Evolutionary conservation across 2,797 vertebrate species (phyloP), one percentile per base, ranked within the genome.

Genomic region (Eulemur rubriventer): DNA sequence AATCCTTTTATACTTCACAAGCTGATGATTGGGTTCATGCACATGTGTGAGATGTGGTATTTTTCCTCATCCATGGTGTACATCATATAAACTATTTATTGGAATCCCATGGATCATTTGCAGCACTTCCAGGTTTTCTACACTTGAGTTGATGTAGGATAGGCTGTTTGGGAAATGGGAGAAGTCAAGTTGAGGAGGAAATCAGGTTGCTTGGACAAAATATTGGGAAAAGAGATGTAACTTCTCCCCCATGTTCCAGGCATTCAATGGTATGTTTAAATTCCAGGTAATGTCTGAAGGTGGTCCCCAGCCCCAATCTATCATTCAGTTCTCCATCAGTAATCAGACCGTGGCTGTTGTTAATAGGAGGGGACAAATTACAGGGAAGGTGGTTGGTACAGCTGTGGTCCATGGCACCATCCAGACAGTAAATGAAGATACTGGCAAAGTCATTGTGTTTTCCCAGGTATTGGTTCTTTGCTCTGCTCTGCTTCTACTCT

Each of bases 251-350:
- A 41, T 30, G 38, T 46, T 63, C 30, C 10, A 38, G 57, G 81
- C 13, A 12, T 38, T 93, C 61, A 79, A 26, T 55, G 17, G 8
- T 94, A 30, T 93, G 48, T 92, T 97, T 91, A 38, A 76, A 82
- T 91, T 96, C 43, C 96, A 98, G 98, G 98, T 98, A 50, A 98
- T 98, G 97, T 98, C 98, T 3, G 98, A 98, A 96, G 98, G 98
- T 8, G 98, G 98, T 20, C 98, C 98, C 14, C 98, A 98, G 76
- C 98, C 98, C 2, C 98, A 98, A 9, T 98, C 98, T 7, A 96
- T 97, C 83, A 97, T 98, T 79, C 97, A 97, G 57, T 98, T 98
- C 94, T 98, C 97, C 20, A 92, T 98, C 97, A 98, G 85, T 86
- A 98, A 98, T 72, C 90, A 93, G 92, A 98, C 97, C 0, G 97